These are phyloP conservation scores for Stictonetta naevosa DNA, from an alignment of 2,113 vertebrate species.

Conservation along the genomic window DNA sequence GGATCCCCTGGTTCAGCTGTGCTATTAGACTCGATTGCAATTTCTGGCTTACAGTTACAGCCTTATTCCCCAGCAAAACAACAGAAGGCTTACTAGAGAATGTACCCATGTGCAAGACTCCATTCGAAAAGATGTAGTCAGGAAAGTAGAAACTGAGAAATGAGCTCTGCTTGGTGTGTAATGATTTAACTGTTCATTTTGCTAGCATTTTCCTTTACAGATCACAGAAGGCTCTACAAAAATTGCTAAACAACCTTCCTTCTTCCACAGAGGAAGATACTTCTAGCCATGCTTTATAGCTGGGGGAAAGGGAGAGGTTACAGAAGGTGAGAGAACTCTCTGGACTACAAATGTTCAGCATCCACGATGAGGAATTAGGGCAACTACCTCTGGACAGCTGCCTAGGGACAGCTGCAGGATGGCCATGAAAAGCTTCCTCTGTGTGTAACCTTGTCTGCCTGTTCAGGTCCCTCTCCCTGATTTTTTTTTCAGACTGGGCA, in stretches of 20 bases:
- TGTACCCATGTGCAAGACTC: background rate
- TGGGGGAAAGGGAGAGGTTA: background rate
- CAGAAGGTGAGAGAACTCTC: background rate
- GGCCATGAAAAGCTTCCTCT: background rate
- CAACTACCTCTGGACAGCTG: background rate
- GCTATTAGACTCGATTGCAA: background rate
- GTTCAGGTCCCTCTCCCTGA: background rate
- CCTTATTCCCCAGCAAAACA: background rate
- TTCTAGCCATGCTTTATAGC: background rate
- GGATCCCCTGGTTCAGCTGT: background rate
- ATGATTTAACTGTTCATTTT: background rate
- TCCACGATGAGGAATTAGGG: background rate
- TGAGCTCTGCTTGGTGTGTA: background rate
- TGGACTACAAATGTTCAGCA: background rate
- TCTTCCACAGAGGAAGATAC: background rate
- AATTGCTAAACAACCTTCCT: background rate
- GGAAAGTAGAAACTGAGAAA: background rate
- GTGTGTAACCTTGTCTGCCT: background rate
- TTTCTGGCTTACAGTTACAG: background rate
- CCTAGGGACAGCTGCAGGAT: slow-evolving; percentile 8
- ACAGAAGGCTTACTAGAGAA: background rate
- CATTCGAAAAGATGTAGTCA: background rate
- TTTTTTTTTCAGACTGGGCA: background rate
- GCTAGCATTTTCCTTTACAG: background rate
- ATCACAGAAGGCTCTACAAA: background rate